phyloP scores from a whole-genome alignment of 2,113 vertebrate genomes.

The Petaurus breviceps region DNA sequence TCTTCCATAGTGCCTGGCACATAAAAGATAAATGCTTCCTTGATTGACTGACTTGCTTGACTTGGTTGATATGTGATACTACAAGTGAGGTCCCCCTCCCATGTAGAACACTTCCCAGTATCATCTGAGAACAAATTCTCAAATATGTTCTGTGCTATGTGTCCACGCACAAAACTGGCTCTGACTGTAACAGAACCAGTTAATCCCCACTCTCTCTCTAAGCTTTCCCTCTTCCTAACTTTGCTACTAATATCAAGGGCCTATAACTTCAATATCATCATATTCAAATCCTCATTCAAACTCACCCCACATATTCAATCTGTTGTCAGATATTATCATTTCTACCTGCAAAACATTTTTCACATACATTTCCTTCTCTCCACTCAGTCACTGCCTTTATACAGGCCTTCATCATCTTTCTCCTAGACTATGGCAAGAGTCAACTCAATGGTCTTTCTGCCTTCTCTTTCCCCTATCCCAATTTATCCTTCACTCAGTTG shows the following conservation, averaged over 20 bases:
- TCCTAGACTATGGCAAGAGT: background rate
- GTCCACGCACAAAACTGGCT: background rate
- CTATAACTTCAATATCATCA: background rate
- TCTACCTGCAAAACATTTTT: background rate
- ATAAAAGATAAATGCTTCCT: background rate
- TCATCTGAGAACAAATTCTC: background rate
- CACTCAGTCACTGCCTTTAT: background rate
- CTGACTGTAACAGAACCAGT: background rate
- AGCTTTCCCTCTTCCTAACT: background rate
- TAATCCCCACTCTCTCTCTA: background rate
- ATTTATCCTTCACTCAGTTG: background rate
- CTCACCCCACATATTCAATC: background rate
- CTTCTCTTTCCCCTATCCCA: background rate
- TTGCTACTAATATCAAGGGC: background rate
- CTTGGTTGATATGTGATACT: background rate
- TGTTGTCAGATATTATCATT: background rate
- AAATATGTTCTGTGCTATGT: background rate
- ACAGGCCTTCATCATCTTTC: background rate
- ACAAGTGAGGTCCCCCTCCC: background rate
- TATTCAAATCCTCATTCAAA: background rate
- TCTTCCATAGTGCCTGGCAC: background rate
- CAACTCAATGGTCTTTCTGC: background rate
- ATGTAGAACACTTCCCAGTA: background rate
- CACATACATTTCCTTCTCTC: background rate
- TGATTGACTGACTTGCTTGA: background rate